Conservation (phyloP, 2,797 vertebrate genomes). For the Lithobates sylvaticus region DNA sequence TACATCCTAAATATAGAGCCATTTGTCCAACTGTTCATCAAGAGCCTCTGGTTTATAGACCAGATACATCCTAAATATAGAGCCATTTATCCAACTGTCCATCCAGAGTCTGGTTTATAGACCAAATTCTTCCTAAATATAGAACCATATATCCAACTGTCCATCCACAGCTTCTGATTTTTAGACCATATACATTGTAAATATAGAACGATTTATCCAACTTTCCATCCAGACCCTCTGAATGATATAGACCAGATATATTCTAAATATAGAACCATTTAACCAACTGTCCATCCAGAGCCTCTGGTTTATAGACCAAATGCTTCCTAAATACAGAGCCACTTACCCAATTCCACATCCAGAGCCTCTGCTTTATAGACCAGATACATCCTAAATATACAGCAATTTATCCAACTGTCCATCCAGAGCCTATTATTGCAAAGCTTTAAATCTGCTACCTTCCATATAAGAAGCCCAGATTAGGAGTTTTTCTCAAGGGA, state of each 20-base stretch:
- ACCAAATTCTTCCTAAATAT: neutral
- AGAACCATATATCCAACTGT: too few species aligned
- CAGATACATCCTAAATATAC: neutral
- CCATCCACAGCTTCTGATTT: too few species aligned
- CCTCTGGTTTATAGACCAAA: neutral
- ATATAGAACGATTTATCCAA: neutral
- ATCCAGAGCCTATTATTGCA: neutral
- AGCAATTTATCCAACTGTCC: neutral
- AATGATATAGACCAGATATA: neutral
- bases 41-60: too few species aligned
- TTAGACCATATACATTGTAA: neutral
- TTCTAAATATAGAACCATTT: neutral
- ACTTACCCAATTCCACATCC: neutral
- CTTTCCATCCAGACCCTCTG: neutral
- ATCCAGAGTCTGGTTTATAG: too few species aligned
- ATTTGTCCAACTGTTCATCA: too few species aligned
- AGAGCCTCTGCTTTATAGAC: neutral
- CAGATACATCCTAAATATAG: neutral
- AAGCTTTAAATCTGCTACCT: too few species aligned
- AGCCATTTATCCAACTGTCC: neutral
- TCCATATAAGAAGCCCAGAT: too few species aligned
- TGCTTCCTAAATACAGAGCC: neutral
- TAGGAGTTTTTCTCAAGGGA: too few species aligned
- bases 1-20: too few species aligned
- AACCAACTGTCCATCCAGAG: neutral